Base-by-base conservation (phyloP, 2,797 vertebrate species). In the Vipera latastei region DNA sequence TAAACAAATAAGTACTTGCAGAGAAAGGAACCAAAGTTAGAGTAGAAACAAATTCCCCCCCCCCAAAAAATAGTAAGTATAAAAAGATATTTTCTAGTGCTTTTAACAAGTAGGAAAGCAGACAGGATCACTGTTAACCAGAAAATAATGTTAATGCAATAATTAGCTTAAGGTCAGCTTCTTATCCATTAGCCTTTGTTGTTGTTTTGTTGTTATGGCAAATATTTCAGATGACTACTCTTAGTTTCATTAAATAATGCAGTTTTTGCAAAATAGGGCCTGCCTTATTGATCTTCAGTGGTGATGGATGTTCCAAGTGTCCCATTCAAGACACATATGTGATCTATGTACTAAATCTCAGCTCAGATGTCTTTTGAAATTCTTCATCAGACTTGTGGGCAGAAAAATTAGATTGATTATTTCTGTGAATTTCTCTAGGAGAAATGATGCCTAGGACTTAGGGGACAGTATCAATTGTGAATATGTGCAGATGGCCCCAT, bases 1-100 rank as follows among this genome's bases (percentile, higher is more conserved):
- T 96, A 95, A 96, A 96, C 87, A 96, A 96, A 96, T 91, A 94
- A 44, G 89, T 88, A 95, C 14, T 56, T 95, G 94, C 91, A 94
- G 95, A 96, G 90, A 95, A 93, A 94, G 7, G 38, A 95, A 91
- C 92, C 92, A 94, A 96, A 94, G 8, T 83, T 57, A 90, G 48
- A 63, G 90, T 94, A 92, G 59, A 95, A 95, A 93, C 26, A 95
- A 60, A 44, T 22, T 32, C 4, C n/a, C 4, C 2, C 13, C 65
- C 5, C 13, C 65, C 51, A 51, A 2, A 32, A 89, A 89, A 89
- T 90, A 88, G 8, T 94, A 91, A 89, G n/a, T 92, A 18, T 95
- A 92, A 95, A 93, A 91, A 87, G 85, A 95, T 95, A 95, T 94
- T 92, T 93, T 89, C 93, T 95, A 96, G 96, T 59, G 51, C 1